Evolutionary conservation across 37 sponge, comb jelly and placozoan species (phyloP).

Genomic region (Dysidea cf. avara): DNA sequence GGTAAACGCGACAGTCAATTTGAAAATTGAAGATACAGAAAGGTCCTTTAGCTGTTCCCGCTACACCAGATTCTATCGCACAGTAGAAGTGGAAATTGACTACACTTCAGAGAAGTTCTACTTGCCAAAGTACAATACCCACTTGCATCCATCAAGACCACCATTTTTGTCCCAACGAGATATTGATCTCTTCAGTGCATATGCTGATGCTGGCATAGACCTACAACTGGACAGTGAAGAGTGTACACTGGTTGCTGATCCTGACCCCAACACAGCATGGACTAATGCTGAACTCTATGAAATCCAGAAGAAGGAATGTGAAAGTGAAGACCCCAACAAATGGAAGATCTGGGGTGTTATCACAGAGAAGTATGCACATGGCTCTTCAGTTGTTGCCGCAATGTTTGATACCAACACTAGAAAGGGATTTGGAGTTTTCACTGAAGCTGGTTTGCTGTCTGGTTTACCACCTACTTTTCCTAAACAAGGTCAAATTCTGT

Average conservation of each 20-base stretch:
- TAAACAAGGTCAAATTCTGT: neutral
- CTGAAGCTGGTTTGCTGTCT: neutral
- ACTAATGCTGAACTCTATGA: neutral
- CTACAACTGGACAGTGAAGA: neutral
- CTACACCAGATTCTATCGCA: conserved; percentile 7
- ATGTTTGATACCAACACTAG: conserved; percentile 17
- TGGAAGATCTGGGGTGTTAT: conserved; percentile 18
- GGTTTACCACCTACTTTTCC: conserved; percentile 8
- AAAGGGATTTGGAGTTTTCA: conserved; percentile 10
- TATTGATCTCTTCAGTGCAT: conserved; percentile 1
- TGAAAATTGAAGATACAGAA: neutral
- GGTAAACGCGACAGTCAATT: neutral
- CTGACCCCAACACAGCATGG: neutral
- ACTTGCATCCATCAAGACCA: too few species aligned
- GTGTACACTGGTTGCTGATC: conserved; percentile 3
- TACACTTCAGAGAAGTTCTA: neutral
- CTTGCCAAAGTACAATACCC: conserved; percentile 7
- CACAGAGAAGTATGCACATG: neutral
- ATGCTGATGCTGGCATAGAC: conserved; percentile 21
- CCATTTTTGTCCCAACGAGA: neutral
- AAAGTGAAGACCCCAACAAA: neutral
- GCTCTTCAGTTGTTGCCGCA: neutral
- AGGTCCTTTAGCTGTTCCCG: neutral
- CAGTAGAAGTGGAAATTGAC: conserved; percentile 8
- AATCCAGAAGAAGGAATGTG: neutral